Percentiles rank a stretch among this genome's conserved stretches.
Conservation (phyloP, 2,888 invertebrate genomes). For the Drosophila mettleri region DNA sequence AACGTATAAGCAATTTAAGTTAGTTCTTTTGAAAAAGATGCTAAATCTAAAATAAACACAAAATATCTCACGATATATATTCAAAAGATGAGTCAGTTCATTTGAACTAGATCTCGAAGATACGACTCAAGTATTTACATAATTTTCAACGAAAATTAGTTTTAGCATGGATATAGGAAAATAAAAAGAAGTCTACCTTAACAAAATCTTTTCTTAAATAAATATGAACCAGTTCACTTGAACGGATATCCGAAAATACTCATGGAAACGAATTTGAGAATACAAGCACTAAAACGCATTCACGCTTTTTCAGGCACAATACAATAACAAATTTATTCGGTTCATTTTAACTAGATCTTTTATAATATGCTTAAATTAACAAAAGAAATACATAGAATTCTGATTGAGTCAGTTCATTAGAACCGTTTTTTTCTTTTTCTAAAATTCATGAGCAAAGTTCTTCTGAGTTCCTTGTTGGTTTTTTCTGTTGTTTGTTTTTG, state of each 20-base stretch:
- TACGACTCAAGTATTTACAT: too few species aligned
- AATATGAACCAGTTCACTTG: not conserved
- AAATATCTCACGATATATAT: too few species aligned
- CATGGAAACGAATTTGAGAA: not conserved
- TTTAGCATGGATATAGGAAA: too few species aligned
- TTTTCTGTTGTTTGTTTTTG: not conserved
- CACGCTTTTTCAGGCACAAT: too few species aligned
- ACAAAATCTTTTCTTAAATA: too few species aligned
- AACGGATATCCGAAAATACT: not conserved
- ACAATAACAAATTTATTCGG: not conserved
- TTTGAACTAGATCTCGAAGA: not conserved
- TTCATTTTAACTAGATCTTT: slow-evolving; percentile 1
- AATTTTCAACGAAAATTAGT: too few species aligned
- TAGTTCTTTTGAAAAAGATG: slow-evolving; percentile 5
- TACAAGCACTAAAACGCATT: too few species aligned
- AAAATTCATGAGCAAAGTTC: too few species aligned
- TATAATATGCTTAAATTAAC: not conserved
- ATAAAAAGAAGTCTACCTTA: too few species aligned
- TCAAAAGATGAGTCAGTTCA: too few species aligned
- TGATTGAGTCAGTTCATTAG: not conserved
- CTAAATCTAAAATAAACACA: too few species aligned
- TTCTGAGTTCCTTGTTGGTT: not conserved
- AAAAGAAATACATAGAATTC: not conserved
- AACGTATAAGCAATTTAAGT: too few species aligned
- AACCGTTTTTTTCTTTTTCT: not conserved